A percentile compares a stretch with the other conserved stretches of the same genome.
Conservation (phyloP, 2,888 invertebrate species). For the Spatulosminthurus flaviceps region DNA sequence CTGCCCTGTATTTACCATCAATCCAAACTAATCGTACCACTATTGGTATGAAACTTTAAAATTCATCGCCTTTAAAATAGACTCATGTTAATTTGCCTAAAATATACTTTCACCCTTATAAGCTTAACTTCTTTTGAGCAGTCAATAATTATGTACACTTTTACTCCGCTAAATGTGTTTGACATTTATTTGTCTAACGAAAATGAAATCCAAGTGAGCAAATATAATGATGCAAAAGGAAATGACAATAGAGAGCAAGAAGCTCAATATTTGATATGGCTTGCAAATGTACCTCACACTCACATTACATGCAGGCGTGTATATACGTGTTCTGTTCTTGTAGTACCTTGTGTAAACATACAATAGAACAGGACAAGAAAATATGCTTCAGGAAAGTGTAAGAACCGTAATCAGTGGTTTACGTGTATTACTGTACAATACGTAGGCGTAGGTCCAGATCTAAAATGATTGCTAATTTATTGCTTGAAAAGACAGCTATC, state of each 20-base stretch:
- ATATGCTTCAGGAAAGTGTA: background rate
- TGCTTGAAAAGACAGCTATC: slow-evolving; percentile 22
- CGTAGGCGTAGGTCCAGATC: slow-evolving; percentile 36
- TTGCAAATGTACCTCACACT: too few species aligned
- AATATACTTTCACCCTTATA: slow-evolving; percentile 8
- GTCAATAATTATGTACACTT: background rate
- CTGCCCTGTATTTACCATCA: background rate
- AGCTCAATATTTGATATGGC: too few species aligned
- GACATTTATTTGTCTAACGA: background rate
- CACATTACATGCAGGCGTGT: too few species aligned
- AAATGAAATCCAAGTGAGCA: background rate
- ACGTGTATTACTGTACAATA: background rate
- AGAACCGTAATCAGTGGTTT: background rate
- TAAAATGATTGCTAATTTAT: slow-evolving; percentile 34
- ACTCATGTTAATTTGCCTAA: background rate
- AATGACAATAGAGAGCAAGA: too few species aligned
- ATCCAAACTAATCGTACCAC: background rate
- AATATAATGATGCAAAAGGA: background rate
- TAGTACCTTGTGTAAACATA: background rate
- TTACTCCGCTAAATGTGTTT: background rate
- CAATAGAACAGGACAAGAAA: background rate
- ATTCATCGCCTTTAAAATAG: slow-evolving; percentile 1
- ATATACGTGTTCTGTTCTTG: too few species aligned
- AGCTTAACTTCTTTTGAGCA: background rate
- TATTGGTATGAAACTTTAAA: background rate